Base-by-base conservation (phyloP, 92 coral and sea anemone species). In the Plumapathes pennacea region DNA sequence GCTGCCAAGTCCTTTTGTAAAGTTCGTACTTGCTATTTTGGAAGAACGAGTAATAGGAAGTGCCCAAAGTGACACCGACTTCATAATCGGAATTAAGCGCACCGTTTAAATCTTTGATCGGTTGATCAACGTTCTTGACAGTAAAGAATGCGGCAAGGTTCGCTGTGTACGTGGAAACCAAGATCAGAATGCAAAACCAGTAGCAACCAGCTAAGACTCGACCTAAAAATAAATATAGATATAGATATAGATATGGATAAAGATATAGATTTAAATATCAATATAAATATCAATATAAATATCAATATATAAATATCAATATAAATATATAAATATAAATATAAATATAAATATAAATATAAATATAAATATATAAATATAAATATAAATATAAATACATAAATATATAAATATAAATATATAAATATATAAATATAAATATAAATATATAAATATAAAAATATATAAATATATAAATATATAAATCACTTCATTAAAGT, bases 91-190 rank as follows among this genome's bases (percentile, higher is more conserved):
- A 81, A 0, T 23, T 9, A 0, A 68, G 39, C 5, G 80, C 69
- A 25, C 61, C 76, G 10, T 81, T 49, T 10, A 81, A 46, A 43
- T 63, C 67, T 4, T 69, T 49, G 0, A 81, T 65, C 0, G 67
- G 78, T 2, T 17, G 4, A 3, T 33, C 49, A 8, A 64, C 50
- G 62, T 57, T 67, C 19, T 67, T 76, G 14, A 81, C 88, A 10
- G 88, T 74, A 55, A 81, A 74, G 41, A 69, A 81, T 0, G 88
- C 88, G 2, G 69, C 88, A 17, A 74, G 44, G 31, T 81, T 81
- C 6, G 88, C 88, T 0, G 86, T 80, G 75, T 80, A 80, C 6
- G 86, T 80, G 17, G 86, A 65, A 1, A 72, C 53, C 80, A 63
- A 72, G 7, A 80, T 57, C 9, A 80, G 74, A 13, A 80, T 72